Conservation (phyloP, 2,797 vertebrate species). For the Agapornis canus region DNA sequence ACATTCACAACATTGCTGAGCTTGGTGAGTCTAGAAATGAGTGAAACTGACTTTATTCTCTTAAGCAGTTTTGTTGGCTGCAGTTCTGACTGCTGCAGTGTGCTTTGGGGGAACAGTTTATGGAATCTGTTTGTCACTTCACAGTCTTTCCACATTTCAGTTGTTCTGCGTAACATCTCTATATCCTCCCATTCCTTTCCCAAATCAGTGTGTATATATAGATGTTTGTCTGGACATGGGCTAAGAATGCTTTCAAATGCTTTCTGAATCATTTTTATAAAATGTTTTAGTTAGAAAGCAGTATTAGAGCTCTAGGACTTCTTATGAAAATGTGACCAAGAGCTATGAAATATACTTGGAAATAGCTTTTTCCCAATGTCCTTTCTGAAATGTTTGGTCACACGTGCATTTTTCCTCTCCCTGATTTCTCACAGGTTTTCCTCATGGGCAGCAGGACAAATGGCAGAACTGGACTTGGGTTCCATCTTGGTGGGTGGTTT, state of each 20-base stretch:
- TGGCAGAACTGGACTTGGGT: neutral
- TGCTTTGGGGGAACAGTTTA: neutral
- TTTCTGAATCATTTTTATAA: neutral
- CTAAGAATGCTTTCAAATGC: neutral
- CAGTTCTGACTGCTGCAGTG: neutral
- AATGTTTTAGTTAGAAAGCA: neutral
- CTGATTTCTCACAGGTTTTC: neutral
- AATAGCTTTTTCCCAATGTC: neutral
- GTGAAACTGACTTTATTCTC: neutral
- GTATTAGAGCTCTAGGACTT: neutral
- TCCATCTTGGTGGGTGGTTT: neutral
- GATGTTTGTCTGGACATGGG: neutral
- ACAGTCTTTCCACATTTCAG: neutral
- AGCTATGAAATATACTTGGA: neutral
- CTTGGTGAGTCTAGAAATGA: neutral
- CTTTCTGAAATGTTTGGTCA: neutral
- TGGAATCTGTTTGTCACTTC: neutral
- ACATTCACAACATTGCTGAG: neutral
- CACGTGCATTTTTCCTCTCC: neutral
- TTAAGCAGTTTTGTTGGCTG: neutral
- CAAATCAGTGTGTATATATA: neutral
- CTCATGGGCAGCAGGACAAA: neutral
- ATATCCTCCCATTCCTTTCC: neutral
- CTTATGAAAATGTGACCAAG: neutral
- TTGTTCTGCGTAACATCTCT: rapidly evolving